Evolutionary conservation across 2,888 invertebrate genomes (phyloP).

Genomic region (Temnothorax rugatulus): DNA sequence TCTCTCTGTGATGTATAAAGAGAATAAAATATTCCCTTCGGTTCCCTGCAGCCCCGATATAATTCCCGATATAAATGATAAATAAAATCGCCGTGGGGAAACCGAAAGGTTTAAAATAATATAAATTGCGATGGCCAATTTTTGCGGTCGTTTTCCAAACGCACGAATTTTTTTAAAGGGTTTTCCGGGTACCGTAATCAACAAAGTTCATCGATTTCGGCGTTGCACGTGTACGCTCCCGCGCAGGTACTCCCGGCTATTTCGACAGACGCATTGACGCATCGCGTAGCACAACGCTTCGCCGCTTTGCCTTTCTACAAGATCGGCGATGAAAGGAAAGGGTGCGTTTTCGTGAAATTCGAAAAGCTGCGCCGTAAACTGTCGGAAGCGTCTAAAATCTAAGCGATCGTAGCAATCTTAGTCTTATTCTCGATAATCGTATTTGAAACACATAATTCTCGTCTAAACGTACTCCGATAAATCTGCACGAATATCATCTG

Average conservation of each 20-base stretch:
- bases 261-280: not conserved
- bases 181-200: not conserved
- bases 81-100: not conserved
- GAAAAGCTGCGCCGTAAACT: conserved; percentile 4
- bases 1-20: not conserved
- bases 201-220: conserved; percentile 41
- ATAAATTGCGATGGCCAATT: not conserved
- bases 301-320: not conserved
- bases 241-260: not conserved
- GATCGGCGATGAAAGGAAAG: not conserved
- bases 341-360: not conserved
- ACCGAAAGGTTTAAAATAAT: not conserved
- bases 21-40: not conserved
- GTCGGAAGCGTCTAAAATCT: conserved; percentile 33
- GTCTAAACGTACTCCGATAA: conserved; percentile 32
- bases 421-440: conserved; percentile 32
- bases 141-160: not conserved
- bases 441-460: conserved; percentile 49
- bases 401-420: conserved; percentile 36
- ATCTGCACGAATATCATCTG: conserved; percentile 29
- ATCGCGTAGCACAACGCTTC: not conserved
- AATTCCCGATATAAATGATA: not conserved
- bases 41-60: not conserved
- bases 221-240: not conserved
- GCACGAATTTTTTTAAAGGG: not conserved